Evolutionary conservation across 1,140 invertebrate genomes (phyloP).

Genomic region (Cotesia glomerata): DNA sequence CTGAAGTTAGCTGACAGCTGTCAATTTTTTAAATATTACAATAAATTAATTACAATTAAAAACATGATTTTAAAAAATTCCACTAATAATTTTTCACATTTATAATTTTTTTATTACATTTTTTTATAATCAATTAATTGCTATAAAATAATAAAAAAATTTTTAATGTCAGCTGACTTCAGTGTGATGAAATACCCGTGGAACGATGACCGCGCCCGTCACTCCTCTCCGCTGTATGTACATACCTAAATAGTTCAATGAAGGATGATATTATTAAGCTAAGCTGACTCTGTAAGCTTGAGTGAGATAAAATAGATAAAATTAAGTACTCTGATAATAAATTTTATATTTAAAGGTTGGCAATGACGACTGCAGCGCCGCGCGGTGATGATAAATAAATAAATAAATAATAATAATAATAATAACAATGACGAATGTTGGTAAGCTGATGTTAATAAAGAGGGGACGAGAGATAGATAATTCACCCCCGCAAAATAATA

Average conservation of each 20-base stretch:
- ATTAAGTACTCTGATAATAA: too few relatives aligned
- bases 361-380: neutral
- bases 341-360: neutral
- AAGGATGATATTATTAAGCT: neutral
- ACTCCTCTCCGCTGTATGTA: neutral
- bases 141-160: too few relatives aligned
- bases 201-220: conserved; percentile 8
- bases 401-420: too few relatives aligned
- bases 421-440: neutral
- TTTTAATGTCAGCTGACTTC: too few relatives aligned
- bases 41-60: too few relatives aligned
- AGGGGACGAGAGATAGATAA: conserved; percentile 3
- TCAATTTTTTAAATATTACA: too few relatives aligned
- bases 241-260: neutral
- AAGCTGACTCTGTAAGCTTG: neutral
- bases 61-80: too few relatives aligned
- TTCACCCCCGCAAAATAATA: conserved; percentile 18
- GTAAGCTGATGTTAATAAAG: neutral
- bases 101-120: too few relatives aligned
- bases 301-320: conserved; percentile 1
- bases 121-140: too few relatives aligned
- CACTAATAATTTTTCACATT: too few relatives aligned
- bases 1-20: too few relatives aligned
- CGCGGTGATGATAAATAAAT: neutral
- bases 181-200: neutral